Evolutionary conservation across 2,888 invertebrate genomes (phyloP).

Genomic region (Strigamia crassipes): DNA sequence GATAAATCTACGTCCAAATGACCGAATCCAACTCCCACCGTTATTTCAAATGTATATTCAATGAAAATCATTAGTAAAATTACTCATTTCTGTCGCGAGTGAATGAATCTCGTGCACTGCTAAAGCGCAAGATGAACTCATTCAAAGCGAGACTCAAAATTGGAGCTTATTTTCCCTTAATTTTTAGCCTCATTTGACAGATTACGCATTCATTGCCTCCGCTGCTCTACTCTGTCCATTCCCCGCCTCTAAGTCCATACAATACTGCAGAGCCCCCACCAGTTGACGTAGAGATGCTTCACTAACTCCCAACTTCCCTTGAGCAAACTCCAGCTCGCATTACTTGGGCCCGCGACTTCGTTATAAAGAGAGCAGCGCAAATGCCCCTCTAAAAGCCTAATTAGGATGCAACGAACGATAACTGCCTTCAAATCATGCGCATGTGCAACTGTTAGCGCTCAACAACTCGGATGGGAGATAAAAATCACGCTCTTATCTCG

Average conservation of each 20-base stretch:
- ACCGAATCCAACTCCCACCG: too few relatives aligned
- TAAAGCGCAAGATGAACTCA: not conserved
- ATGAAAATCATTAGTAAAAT: too few relatives aligned
- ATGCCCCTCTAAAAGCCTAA: constrained; percentile 21
- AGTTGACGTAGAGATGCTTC: constrained; percentile 27
- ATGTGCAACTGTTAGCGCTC: not conserved
- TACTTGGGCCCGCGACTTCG: not conserved
- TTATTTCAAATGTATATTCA: too few relatives aligned
- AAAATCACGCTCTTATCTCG: constrained; percentile 3
- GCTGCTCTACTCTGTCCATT: not conserved
- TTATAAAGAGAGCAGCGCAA: not conserved
- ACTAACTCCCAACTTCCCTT: not conserved
- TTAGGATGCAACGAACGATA: constrained; percentile 38
- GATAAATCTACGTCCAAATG: too few relatives aligned
- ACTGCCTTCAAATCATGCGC: constrained; percentile 18
- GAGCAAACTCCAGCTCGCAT: not conserved
- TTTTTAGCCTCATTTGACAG: constrained; percentile 24
- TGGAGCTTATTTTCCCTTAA: not conserved
- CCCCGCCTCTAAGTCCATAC: not conserved
- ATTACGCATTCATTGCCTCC: constrained; percentile 8
- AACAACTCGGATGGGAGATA: not conserved
- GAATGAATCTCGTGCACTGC: too few relatives aligned
- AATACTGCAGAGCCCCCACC: constrained; percentile 4
- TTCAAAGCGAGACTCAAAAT: not conserved
- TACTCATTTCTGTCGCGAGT: too few relatives aligned